Evolutionary conservation across 1,140 invertebrate species (phyloP).

Genomic region (Penaeus indicus): DNA sequence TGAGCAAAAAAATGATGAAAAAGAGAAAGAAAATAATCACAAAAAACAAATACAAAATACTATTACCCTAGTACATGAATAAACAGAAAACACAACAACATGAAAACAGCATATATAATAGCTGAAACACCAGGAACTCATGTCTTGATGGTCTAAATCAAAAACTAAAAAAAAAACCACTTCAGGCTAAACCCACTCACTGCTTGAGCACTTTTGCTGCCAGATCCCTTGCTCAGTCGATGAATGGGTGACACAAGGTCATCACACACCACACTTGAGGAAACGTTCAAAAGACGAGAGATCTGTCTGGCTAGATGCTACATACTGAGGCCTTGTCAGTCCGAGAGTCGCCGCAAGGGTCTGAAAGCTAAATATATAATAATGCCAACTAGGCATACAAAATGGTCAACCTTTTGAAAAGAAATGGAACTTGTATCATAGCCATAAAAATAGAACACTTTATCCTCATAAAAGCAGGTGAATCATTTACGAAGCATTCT

Average conservation of each 20-base stretch:
- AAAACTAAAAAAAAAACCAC: background rate
- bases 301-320: constrained; percentile 41
- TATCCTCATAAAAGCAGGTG: too few relatives aligned
- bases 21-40: background rate
- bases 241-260: constrained; percentile 43
- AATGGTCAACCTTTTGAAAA: too few relatives aligned
- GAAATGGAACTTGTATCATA: too few relatives aligned
- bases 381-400: too few relatives aligned
- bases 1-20: background rate
- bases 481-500: too few relatives aligned
- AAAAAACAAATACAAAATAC: too few relatives aligned
- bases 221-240: constrained; percentile 35
- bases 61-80: too few relatives aligned
- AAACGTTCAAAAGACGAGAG: constrained; percentile 28
- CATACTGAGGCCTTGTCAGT: constrained; percentile 39
- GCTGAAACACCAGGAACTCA: too few relatives aligned
- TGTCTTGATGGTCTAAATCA: background rate
- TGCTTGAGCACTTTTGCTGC: constrained; percentile 33
- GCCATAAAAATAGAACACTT: too few relatives aligned
- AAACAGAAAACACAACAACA: too few relatives aligned
- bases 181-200: background rate
- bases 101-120: too few relatives aligned
- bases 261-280: constrained; percentile 30
- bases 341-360: constrained; percentile 31
- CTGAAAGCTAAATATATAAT: background rate